A percentile compares a stretch with the other conserved stretches of the same genome.
phyloP scores from a whole-genome alignment of 2,888 invertebrate genomes.

The Tethea ocularis region DNA sequence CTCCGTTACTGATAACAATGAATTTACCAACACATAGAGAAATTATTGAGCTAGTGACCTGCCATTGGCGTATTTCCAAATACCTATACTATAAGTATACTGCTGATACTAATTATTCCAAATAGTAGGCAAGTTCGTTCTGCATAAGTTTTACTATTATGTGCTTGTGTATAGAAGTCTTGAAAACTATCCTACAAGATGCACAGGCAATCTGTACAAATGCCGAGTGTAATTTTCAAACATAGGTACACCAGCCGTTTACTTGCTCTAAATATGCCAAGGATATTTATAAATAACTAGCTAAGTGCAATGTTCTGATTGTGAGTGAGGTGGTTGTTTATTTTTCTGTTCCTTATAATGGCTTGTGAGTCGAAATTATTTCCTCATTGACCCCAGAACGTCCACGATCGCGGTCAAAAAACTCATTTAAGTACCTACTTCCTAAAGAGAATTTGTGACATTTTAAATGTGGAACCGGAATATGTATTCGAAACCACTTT shows the following conservation, averaged over 20 bases:
- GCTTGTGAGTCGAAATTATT: constrained; percentile 3
- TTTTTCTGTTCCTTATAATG: neutral
- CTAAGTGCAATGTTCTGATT: constrained; percentile 26
- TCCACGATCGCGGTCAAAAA: neutral
- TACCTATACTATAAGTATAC: constrained; percentile 26
- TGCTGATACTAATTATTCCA: too few relatives aligned
- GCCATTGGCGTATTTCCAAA: constrained; percentile 45
- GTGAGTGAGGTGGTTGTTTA: neutral
- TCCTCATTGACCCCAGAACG: constrained; percentile 7
- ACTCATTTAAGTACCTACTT: neutral
- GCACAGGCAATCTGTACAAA: neutral
- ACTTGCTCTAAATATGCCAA: constrained; percentile 41
- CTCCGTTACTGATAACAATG: constrained; percentile 21
- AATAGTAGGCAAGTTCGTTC: neutral
- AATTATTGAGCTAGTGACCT: constrained; percentile 44
- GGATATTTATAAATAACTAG: constrained; percentile 44
- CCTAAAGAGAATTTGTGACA: neutral
- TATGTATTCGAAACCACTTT: neutral
- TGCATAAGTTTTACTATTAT: neutral
- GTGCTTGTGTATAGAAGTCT: neutral
- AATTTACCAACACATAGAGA: constrained; percentile 29
- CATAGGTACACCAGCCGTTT: constrained; percentile 23
- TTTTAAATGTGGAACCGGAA: neutral
- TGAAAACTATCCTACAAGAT: neutral
- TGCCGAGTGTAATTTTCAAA: neutral